Base-by-base conservation (phyloP, 2,113 vertebrate species). In the Casuarius casuarius region DNA sequence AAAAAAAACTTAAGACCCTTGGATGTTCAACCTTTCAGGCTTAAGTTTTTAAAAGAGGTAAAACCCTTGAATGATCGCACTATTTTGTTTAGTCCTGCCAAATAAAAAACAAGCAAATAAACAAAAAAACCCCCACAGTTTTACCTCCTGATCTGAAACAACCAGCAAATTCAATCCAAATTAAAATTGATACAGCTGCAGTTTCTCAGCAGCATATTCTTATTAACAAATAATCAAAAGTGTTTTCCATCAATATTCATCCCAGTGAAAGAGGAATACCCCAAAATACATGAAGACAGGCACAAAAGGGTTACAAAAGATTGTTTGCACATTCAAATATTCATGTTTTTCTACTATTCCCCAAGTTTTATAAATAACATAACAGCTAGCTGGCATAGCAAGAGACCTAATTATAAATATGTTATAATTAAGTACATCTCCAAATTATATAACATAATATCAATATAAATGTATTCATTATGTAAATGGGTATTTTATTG, bases 341-440 rank as follows among this genome's bases (percentile, higher is more conserved):
- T 87, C 29, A 54, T 42, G 4, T 58, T 94, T 89, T 76, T 13
- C 35, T 67, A 11, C 51, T 89, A 46, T 76, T 94, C 28, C 51
- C 76, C 12, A 82, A 94, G 58, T 91, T 96, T 91, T 94, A 82
- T 77, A 95, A 97, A 91, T 89, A 92, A 59, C 58, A 4, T 25
- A 94, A 84, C 66, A 92, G 62, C 44, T 95, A 78, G 38, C 28
- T 95, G 66, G 84, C 49, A 40, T 82, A 76, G 87, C 91, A 80
- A 91, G 84, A 94, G 74, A 94, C 71, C 74, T 89, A 95, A 95
- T 96, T 95, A 95, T 87, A 96, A 94, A 79, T 83, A 95, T 96
- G 82, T 95, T 87, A 76, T 93, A 97, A 97, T 95, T 94, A 96
- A 95, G 77, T 65, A 83, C 42, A 82, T 87, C 94, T 87, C 91